Percentiles rank a stretch among this genome's conserved stretches.
These are phyloP conservation scores for Harpagus bidentatus DNA, from an alignment of 2,113 vertebrate species.

Conservation along the genomic window DNA sequence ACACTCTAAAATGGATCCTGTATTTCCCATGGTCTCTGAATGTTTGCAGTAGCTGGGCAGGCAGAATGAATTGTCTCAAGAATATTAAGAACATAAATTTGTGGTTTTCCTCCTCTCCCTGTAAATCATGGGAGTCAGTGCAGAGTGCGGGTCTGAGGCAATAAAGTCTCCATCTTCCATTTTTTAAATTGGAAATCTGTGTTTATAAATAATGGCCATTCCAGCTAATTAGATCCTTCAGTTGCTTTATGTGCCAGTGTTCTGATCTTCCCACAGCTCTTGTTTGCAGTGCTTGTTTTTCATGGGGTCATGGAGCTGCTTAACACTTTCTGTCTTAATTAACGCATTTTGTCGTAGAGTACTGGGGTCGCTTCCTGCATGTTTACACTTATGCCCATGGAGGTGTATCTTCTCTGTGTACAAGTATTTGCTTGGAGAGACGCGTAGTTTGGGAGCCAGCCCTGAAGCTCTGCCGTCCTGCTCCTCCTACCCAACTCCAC, in stretches of 20 bases:
- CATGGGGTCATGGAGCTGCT: not conserved
- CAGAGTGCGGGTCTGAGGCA: not conserved
- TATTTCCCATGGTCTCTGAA: not conserved
- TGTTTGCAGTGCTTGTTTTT: not conserved
- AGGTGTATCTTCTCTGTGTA: not conserved
- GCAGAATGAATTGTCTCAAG: not conserved
- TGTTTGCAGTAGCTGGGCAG: not conserved
- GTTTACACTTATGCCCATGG: not conserved
- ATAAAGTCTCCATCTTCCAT: not conserved
- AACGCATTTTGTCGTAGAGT: not conserved
- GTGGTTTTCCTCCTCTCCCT: not conserved
- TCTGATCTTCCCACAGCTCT: not conserved
- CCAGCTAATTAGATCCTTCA: not conserved
- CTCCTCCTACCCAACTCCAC: not conserved
- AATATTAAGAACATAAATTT: not conserved
- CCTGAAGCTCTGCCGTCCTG: not conserved
- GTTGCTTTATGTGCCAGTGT: not conserved
- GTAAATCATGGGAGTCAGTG: accelerated
- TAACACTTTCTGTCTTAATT: not conserved
- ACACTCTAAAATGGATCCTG: not conserved
- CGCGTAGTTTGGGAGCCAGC: accelerated
- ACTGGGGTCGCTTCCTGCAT: not conserved
- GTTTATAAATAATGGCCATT: not conserved
- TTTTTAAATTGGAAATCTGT: not conserved
- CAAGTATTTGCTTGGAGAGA: accelerated